These are phyloP conservation scores for Aplidium turbinatum DNA, from an alignment of 23 tunicate genomes.

Conservation along the genomic window DNA sequence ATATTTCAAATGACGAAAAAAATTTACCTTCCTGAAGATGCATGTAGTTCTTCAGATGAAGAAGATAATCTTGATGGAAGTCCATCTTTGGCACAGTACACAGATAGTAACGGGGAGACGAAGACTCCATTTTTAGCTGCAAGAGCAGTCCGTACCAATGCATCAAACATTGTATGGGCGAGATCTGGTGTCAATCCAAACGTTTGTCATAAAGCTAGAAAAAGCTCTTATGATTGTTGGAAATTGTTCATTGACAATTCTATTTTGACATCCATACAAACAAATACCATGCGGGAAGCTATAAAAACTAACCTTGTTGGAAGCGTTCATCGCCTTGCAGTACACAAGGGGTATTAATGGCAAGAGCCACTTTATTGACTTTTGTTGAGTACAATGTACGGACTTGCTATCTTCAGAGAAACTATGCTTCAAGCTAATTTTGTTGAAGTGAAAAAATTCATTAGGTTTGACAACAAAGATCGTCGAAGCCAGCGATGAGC, in stretches of 20 bases:
- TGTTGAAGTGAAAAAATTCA: slow-evolving; percentile 15
- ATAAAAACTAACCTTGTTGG: slow-evolving; percentile 18
- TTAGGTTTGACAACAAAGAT: slow-evolving; percentile 32
- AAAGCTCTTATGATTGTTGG: slow-evolving; percentile 11
- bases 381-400: slow-evolving; percentile 29
- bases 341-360: slow-evolving; percentile 18
- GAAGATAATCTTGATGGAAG: slow-evolving; percentile 11
- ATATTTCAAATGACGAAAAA: slow-evolving; percentile 16
- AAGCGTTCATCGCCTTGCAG: slow-evolving; percentile 17
- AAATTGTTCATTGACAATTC: slow-evolving; percentile 16
- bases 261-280: slow-evolving; percentile 16
- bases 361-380: slow-evolving; percentile 33
- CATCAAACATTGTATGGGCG: slow-evolving; percentile 6
- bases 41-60: slow-evolving; percentile 10
- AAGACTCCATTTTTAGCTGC: slow-evolving; percentile 3
- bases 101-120: slow-evolving; percentile 12
- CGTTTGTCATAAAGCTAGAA: slow-evolving; percentile 13
- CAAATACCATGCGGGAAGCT: slow-evolving; percentile 19
- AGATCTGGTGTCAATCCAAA: slow-evolving; percentile 28
- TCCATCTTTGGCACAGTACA: slow-evolving; percentile 7
- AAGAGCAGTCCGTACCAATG: slow-evolving; percentile 11
- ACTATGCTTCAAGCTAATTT: slow-evolving; percentile 11
- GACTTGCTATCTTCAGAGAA: slow-evolving; percentile 19
- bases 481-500: background rate
- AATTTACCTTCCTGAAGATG: slow-evolving; percentile 18